These are phyloP conservation scores for Pseudomyrmex cubaensis DNA, from an alignment of 1,140 invertebrate species.

Conservation along the genomic window DNA sequence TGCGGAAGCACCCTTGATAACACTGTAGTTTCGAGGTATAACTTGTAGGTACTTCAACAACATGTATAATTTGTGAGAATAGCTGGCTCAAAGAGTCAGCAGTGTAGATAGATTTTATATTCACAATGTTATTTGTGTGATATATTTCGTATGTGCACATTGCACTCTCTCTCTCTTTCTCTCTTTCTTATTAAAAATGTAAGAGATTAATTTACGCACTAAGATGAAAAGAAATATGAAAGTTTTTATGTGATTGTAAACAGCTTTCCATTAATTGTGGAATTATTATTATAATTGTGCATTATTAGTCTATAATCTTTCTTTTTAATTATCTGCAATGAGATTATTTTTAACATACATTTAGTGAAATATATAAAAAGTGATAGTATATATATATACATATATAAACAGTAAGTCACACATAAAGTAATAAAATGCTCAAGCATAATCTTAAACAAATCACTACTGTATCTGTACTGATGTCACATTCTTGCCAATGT, in stretches of 20 bases:
- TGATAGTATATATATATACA: no score
- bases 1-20: conserved; percentile 80
- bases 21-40: conserved; percentile 72
- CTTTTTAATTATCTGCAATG: no score
- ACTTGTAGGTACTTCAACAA: conserved; percentile 61
- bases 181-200: no score
- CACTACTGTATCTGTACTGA: not conserved
- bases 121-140: not conserved
- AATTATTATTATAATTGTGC: no score
- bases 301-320: no score
- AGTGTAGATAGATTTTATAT: not conserved
- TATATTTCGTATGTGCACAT: not conserved
- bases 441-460: not conserved
- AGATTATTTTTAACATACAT: no score
- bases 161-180: no score
- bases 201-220: no score
- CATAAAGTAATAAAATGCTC: not conserved
- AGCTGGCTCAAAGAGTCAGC: conserved; percentile 14
- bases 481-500: not conserved
- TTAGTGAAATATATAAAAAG: no score
- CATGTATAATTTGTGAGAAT: not conserved
- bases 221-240: no score
- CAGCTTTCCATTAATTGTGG: no score
- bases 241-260: no score
- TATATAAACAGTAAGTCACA: not conserved